Base-by-base conservation (phyloP, 2,113 vertebrate species). In the Nothoprocta pentlandii region DNA sequence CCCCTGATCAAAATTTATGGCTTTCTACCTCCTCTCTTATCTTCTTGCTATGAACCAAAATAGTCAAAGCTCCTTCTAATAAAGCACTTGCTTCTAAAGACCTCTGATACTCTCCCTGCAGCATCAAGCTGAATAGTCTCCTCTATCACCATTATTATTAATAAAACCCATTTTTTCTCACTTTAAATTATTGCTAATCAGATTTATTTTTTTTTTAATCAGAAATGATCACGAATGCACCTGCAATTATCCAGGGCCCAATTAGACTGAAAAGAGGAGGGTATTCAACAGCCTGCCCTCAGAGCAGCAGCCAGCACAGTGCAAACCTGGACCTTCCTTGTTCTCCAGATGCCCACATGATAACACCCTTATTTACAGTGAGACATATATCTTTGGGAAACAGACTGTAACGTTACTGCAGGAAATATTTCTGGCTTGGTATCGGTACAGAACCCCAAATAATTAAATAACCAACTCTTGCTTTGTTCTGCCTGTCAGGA, bases 381-480 rank as follows among this genome's bases (percentile, higher is more conserved):
- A 82, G 41, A 36, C 20, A 5, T 36, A 54, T 10, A 28, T 58
- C 28, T 41, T 77, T 80, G 80, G 34, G 15, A 80, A 61, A 76
- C 20, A 9, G 22, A 28, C 76, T 82, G 47, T 63, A 64, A 73
- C 15, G 46, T 6, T 4, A 1, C 39, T 88, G 23, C 47, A 78
- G 62, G 64, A 44, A 80, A 16, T 28, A 47, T 17, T 36, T 87
- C 34, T 44, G 49, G 39, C 44, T 62, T 58, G 12, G 64, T 62
- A 4, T 34, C 54, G 4, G 2, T 10, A 42, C 0, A 1, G 44
- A 9, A 41, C 0, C 0, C 32, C 51, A 25, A 80, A 83, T 34
- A 44, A 26, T 61, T 41, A 64, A 69, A 19, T 3, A 80, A 6
- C 6, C 0, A 12, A 39, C 15, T 9, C 3, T 69, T 22, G 76